Conservation (phyloP, 2,113 vertebrate species). For the Polypterus senegalus region DNA sequence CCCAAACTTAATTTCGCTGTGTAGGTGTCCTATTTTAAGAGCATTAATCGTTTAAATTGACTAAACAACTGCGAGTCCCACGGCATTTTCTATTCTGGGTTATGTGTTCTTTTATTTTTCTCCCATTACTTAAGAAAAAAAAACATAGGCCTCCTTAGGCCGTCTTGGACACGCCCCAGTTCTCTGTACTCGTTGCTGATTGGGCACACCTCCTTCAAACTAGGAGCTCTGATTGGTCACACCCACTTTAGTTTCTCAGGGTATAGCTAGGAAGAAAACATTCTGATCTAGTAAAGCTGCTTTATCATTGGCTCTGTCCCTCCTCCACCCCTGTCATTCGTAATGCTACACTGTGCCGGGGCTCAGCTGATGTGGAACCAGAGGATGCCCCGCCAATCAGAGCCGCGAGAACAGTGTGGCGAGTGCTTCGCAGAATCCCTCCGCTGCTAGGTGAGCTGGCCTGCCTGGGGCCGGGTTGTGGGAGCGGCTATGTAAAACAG, state of each 20-base stretch:
- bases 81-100: background rate
- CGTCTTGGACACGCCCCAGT: background rate
- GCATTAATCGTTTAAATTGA: slow-evolving; percentile 7
- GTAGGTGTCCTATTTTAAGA: background rate
- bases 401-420: background rate
- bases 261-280: background rate
- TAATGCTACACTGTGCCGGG: slow-evolving; percentile 14
- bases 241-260: accelerated
- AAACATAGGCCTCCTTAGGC: slow-evolving; percentile 10
- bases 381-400: slow-evolving; percentile 53
- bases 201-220: slow-evolving; percentile 35
- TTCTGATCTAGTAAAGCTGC: background rate
- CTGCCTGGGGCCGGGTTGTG: slow-evolving; percentile 24
- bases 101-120: background rate
- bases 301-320: slow-evolving; percentile 12
- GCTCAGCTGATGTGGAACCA: slow-evolving; percentile 76
- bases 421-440: slow-evolving; percentile 24
- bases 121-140: slow-evolving; percentile 3
- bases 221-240: slow-evolving; percentile 37
- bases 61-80: background rate
- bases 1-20: no score
- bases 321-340: slow-evolving; percentile 9
- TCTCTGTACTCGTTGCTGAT: slow-evolving; percentile 21
- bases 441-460: slow-evolving; percentile 32
- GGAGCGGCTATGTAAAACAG: slow-evolving; percentile 17